Evolutionary conservation across 2,888 invertebrate species (phyloP).

Genomic region (Tolmerus cingulatus): DNA sequence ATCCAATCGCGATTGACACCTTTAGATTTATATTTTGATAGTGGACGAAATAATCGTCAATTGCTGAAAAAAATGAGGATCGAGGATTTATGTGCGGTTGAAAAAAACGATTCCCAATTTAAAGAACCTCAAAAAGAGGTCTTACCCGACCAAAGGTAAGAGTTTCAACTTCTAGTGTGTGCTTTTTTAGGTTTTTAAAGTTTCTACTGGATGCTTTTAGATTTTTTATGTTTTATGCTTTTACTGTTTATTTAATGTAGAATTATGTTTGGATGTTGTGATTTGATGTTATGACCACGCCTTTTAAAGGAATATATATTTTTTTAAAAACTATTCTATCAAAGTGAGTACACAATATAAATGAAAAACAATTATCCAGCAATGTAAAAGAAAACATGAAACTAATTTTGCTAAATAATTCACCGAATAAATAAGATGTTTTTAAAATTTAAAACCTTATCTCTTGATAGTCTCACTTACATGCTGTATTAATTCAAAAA

Average conservation of each 20-base stretch:
- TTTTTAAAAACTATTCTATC: background rate
- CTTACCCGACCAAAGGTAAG: constrained; percentile 8
- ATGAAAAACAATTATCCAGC: too few species aligned
- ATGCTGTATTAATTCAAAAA: too few species aligned
- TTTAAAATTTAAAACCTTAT: too few species aligned
- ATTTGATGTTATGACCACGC: background rate
- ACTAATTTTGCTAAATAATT: too few species aligned
- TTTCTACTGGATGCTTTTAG: background rate
- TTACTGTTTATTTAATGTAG: background rate
- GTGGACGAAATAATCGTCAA: background rate
- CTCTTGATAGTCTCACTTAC: too few species aligned
- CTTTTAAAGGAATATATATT: background rate
- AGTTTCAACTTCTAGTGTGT: background rate
- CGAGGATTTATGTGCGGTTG: constrained; percentile 12
- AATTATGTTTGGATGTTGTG: background rate
- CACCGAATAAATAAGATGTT: too few species aligned
- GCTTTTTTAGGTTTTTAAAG: background rate
- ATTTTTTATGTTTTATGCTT: background rate
- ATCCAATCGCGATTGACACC: background rate
- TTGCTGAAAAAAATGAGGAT: constrained; percentile 14
- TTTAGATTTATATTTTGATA: background rate
- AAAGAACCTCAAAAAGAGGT: background rate
- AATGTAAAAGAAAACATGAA: background rate
- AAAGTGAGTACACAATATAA: background rate
- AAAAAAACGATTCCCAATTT: background rate